These are phyloP conservation scores for Zaprionus camerounensis DNA, from an alignment of 1,140 invertebrate species.

Conservation along the genomic window DNA sequence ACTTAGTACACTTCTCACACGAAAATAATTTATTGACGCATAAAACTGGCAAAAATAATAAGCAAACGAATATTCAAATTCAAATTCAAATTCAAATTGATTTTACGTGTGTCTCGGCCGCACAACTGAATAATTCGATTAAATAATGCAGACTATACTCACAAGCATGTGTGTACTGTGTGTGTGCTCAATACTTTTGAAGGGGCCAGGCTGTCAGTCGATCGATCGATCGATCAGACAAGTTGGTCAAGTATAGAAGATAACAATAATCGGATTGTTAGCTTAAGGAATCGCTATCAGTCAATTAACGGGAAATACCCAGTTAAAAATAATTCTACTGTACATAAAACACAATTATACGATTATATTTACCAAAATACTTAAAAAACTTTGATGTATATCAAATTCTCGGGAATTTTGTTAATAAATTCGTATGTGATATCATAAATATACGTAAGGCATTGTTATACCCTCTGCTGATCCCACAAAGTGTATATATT, in stretches of 20 bases:
- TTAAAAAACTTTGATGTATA: background rate
- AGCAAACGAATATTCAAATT: conserved; percentile 43
- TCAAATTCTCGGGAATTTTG: background rate
- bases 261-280: conserved; percentile 19
- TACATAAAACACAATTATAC: background rate
- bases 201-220: background rate
- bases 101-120: conserved; percentile 37
- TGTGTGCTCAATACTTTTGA: background rate
- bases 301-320: conserved; percentile 31
- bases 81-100: conserved; percentile 56
- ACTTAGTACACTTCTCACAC: conserved; percentile 53
- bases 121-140: conserved; percentile 23
- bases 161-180: background rate
- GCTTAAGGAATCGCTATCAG: conserved; percentile 22
- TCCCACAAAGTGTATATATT: too few relatives aligned
- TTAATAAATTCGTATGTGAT: background rate
- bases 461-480: too few relatives aligned
- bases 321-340: conserved; percentile 6
- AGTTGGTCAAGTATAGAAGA: conserved; percentile 31
- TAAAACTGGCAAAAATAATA: conserved; percentile 71
- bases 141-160: background rate
- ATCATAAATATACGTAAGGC: background rate
- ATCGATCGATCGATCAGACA: background rate
- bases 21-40: conserved; percentile 76
- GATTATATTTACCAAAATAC: background rate